Conservation (phyloP, 2,113 vertebrate genomes). For the Oncorhynchus masou region DNA sequence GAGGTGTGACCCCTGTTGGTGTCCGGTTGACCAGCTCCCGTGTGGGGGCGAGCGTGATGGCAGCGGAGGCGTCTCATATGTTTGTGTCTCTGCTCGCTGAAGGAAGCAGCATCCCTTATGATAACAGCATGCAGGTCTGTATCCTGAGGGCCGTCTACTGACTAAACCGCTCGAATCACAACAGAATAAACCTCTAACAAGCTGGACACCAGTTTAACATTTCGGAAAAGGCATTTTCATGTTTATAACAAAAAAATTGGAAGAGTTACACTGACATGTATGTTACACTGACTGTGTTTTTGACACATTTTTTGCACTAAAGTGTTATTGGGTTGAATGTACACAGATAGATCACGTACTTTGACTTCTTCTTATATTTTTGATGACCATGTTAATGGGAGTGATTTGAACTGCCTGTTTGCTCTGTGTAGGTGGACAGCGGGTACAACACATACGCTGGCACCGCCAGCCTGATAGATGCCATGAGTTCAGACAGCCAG, state of each 20-base stretch:
- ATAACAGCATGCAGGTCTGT: conserved; percentile 90
- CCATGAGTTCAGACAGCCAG: conserved; percentile 72
- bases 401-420: background rate
- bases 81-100: conserved; percentile 88
- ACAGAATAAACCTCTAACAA: background rate
- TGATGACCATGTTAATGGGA: no score
- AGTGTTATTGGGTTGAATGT: no score
- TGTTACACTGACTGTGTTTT: no score
- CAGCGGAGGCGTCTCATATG: conserved; percentile 84
- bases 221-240: no score
- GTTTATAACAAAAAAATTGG: no score
- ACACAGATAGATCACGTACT: no score
- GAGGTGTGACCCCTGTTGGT: conserved; percentile 58
- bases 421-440: conserved; percentile 86
- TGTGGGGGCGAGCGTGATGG: conserved; percentile 80
- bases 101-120: conserved; percentile 84
- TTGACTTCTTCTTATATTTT: no score
- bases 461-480: conserved; percentile 82
- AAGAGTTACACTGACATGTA: no score
- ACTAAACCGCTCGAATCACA: background rate
- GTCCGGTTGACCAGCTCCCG: conserved; percentile 77
- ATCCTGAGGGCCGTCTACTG: background rate
- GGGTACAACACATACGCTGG: conserved; percentile 89
- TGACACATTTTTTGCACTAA: no score
- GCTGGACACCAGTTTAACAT: no score